A percentile compares a stretch with the other conserved stretches of the same genome.
These are phyloP conservation scores for Halichoerus grypus DNA, from an alignment of 2,113 vertebrate genomes.

Conservation along the genomic window DNA sequence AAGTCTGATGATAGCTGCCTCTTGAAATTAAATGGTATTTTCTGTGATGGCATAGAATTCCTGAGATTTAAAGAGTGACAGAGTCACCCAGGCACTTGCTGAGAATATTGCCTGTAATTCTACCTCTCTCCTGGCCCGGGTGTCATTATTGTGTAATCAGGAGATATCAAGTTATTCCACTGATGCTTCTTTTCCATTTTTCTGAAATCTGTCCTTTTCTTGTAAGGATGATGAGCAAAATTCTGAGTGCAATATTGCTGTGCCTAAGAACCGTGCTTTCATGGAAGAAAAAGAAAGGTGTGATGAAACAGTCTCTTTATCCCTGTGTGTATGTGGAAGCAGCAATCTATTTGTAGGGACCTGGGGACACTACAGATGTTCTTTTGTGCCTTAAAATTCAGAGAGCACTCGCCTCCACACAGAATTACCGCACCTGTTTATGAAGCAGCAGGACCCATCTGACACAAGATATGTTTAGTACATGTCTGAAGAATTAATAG, in stretches of 20 bases:
- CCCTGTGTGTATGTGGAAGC: neutral
- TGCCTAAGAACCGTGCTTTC: neutral
- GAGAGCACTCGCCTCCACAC: neutral
- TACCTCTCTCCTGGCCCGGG: neutral
- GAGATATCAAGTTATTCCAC: slow-evolving; percentile 52
- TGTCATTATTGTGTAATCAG: slow-evolving; percentile 68
- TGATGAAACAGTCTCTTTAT: neutral
- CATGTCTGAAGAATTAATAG: neutral
- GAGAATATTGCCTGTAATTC: slow-evolving; percentile 54
- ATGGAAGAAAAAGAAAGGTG: neutral
- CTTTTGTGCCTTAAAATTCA: neutral
- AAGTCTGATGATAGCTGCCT: slow-evolving; percentile 45
- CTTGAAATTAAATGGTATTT: slow-evolving; percentile 75
- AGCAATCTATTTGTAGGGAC: neutral
- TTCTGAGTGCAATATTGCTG: neutral
- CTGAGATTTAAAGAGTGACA: neutral
- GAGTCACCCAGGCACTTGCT: slow-evolving; percentile 23
- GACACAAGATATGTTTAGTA: neutral
- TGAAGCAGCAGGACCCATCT: too few species aligned
- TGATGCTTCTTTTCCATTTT: slow-evolving; percentile 33
- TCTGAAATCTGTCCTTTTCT: slow-evolving; percentile 53
- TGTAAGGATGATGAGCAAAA: slow-evolving; percentile 23
- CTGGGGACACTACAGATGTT: neutral
- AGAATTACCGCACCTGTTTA: neutral
- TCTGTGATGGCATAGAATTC: slow-evolving; percentile 16